Base-by-base conservation (phyloP, 2,888 invertebrate species). In the Furcula furcula region DNA sequence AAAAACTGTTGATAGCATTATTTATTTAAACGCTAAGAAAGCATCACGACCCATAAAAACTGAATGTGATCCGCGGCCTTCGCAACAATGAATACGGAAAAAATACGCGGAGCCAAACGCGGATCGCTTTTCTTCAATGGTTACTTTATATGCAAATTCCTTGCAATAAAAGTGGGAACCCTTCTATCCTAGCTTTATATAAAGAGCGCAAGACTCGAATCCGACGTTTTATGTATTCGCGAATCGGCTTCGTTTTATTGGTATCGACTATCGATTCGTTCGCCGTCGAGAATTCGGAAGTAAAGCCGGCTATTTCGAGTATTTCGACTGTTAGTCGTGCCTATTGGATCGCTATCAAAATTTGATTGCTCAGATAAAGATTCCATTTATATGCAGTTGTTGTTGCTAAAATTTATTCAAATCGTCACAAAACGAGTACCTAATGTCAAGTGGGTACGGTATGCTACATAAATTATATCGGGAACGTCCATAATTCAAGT, bases 131-230 rank as follows among this genome's bases (percentile, higher is more conserved):
- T 82, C 88, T 88, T 87, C 83, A 84, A 88, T 86, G 87, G 86
- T 88, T 88, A 88, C 88, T 88, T 88, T 88, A 88, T 86, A 88
- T 88, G 88, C 82, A 87, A 88, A 88, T 88, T 81, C 76, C 68
- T 74, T 66, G 86, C 76, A 76, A 86, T 88, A 88, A 88, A 88
- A 88, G 46, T 63, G 64, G 76, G 83, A 85, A 88, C 87, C 88
- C 88, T 87, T 85, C 84, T 82, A 79, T 75, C 66, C 83, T 85
- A 84, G 82, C 81, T 79, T 78, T 80, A 79, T 77, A 77, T 73
- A 75, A 75, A 82, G 77, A 75, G 74, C 75, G 68, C 77, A 76
- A 83, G 80, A 72, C 84, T 83, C 67, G 82, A 85, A 85, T 81
- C 81, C 84, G 64, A 62, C 75, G 73, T 84, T 87, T 87, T 88